These are phyloP conservation scores for Halcyon badia DNA, from an alignment of 2,797 vertebrate species.

Conservation along the genomic window DNA sequence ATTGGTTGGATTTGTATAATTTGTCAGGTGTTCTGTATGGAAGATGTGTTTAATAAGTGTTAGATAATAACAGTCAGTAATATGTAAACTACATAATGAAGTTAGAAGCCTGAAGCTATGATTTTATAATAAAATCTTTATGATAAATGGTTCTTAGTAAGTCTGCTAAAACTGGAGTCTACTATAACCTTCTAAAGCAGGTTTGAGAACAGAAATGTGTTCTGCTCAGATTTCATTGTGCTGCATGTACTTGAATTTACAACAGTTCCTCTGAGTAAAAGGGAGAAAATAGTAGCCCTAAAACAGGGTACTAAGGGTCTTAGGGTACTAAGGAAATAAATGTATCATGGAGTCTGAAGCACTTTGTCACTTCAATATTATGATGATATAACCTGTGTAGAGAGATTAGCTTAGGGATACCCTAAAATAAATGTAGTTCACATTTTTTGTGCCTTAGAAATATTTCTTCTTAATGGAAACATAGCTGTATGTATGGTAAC, in stretches of 20 bases:
- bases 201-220: background rate
- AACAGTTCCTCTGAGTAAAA: background rate
- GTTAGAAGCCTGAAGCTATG: background rate
- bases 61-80: background rate
- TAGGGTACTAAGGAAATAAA: background rate
- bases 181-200: background rate
- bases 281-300: background rate
- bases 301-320: background rate
- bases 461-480: background rate
- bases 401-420: background rate
- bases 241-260: background rate
- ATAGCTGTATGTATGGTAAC: background rate
- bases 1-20: background rate
- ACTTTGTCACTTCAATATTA: background rate
- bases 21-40: background rate
- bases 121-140: background rate
- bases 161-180: background rate
- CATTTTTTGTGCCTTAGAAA: background rate
- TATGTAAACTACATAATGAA: background rate
- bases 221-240: background rate
- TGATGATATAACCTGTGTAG: background rate
- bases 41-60: background rate
- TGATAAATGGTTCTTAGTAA: background rate
- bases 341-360: background rate
- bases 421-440: background rate